Conservation (phyloP, 2,888 invertebrate species). For the Mesoligia furuncula region DNA sequence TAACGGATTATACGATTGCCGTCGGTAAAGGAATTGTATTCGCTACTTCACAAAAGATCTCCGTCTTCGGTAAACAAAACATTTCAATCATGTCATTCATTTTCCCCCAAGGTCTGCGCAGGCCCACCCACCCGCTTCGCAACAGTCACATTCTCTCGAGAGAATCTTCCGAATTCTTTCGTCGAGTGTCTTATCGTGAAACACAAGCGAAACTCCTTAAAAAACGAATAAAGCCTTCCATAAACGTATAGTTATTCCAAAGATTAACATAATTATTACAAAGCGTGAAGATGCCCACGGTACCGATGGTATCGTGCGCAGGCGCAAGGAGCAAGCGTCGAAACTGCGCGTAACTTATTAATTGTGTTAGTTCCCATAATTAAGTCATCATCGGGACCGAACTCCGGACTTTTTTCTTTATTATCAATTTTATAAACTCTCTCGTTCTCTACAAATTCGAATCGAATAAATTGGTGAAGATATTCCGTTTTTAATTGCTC, state of each 20-base stretch:
- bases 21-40: background rate
- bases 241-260: constrained; percentile 23
- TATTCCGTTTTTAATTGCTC: constrained; percentile 66
- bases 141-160: background rate
- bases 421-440: constrained; percentile 64
- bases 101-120: background rate
- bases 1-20: background rate
- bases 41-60: background rate
- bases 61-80: background rate
- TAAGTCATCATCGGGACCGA: constrained; percentile 65
- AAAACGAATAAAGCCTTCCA: constrained; percentile 1
- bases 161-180: too few relatives aligned
- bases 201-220: background rate
- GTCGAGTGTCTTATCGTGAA: background rate
- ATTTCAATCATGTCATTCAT: background rate
- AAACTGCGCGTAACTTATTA: constrained; percentile 60
- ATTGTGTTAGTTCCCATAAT: constrained; percentile 71
- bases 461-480: constrained; percentile 65
- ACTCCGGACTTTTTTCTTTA: constrained; percentile 60
- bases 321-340: constrained; percentile 25
- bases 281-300: constrained; percentile 35
- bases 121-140: background rate
- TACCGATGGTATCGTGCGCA: constrained; percentile 26
- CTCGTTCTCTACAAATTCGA: constrained; percentile 63
- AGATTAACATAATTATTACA: constrained; percentile 44